Evolutionary conservation across 2,888 invertebrate genomes (phyloP).

Genomic region (Euphydryas editha): DNA sequence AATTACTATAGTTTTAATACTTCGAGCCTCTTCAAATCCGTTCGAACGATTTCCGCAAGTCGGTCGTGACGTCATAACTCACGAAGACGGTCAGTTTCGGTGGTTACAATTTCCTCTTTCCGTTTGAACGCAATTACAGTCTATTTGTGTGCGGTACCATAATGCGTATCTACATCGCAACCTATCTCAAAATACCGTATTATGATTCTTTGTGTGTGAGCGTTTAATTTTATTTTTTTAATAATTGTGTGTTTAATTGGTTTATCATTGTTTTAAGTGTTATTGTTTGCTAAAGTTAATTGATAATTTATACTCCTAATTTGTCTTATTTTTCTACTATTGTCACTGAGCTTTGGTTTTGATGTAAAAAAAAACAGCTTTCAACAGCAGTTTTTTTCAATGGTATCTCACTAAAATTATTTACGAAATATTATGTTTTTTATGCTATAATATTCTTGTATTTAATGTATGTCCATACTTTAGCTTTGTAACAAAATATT

Average conservation of each 20-base stretch:
- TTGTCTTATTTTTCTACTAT: too few species aligned
- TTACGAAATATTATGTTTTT: background rate
- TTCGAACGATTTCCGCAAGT: slow-evolving; percentile 6
- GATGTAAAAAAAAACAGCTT: too few species aligned
- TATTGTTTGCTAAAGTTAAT: too few species aligned
- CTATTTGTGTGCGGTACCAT: slow-evolving; percentile 36
- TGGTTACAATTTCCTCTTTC: slow-evolving; percentile 41
- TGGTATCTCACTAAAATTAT: background rate
- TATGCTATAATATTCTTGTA: background rate
- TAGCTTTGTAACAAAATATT: background rate
- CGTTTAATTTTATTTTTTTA: too few species aligned
- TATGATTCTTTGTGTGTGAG: background rate
- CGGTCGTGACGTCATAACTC: slow-evolving; percentile 31
- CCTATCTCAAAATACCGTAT: background rate
- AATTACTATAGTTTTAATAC: background rate
- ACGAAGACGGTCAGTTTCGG: slow-evolving; percentile 26
- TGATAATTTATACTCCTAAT: too few species aligned
- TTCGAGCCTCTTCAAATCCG: background rate
- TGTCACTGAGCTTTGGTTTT: too few species aligned
- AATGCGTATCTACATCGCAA: slow-evolving; percentile 34
- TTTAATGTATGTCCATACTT: background rate
- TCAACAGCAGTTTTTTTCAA: background rate
- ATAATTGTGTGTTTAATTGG: too few species aligned
- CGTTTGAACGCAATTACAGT: slow-evolving; percentile 41
- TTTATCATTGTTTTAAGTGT: too few species aligned